Percentiles rank a stretch among this genome's conserved stretches.
phyloP scores from a whole-genome alignment of 2,888 invertebrate species.

The Drosophila kanekoi region DNA sequence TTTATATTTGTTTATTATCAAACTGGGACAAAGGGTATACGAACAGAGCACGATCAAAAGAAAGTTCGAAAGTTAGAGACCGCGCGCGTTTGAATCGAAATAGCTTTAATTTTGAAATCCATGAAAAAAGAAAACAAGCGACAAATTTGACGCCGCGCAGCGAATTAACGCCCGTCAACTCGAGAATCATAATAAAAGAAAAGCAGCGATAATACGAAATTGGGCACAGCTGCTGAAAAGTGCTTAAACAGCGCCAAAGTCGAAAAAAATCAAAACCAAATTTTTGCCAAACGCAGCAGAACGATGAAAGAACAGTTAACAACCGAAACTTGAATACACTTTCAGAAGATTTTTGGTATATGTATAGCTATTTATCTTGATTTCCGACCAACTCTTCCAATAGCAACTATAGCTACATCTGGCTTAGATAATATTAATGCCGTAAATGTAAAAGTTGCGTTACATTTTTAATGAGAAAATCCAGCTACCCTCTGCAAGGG shows the following conservation, averaged over 20 bases:
- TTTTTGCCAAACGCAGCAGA: slow-evolving; percentile 52
- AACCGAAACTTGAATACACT: neutral
- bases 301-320: neutral
- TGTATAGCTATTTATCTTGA: no score
- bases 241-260: slow-evolving; percentile 48
- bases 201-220: slow-evolving; percentile 54
- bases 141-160: slow-evolving; percentile 9
- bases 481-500: neutral
- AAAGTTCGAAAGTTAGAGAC: neutral
- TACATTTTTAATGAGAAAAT: neutral
- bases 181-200: slow-evolving; percentile 60
- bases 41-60: no score
- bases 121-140: neutral
- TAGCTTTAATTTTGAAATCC: neutral
- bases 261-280: neutral
- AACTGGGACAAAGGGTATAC: neutral
- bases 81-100: neutral
- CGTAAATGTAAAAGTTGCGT: no score
- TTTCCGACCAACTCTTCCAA: no score
- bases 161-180: slow-evolving; percentile 8
- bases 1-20: neutral
- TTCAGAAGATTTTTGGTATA: neutral
- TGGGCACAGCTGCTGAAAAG: slow-evolving; percentile 56
- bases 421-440: no score
- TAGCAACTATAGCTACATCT: no score